Base-by-base conservation (phyloP, 2,113 vertebrate genomes). In the Vombatus ursinus region DNA sequence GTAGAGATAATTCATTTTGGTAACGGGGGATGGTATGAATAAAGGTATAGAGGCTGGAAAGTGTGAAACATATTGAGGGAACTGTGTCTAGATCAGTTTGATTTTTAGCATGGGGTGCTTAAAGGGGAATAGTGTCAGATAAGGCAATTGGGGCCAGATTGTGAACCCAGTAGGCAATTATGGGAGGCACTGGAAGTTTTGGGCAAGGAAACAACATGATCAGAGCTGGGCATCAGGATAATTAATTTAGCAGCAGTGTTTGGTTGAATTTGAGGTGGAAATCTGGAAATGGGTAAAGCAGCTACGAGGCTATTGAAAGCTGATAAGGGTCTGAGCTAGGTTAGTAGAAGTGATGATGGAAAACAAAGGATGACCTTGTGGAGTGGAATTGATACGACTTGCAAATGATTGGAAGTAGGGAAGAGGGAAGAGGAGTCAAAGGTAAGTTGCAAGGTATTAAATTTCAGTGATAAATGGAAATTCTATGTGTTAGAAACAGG, bases 161-260 rank as follows among this genome's bases (percentile, higher is more conserved):
- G 68, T 77, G 37, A 77, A 77, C 68, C 68, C 68, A 44, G 68
- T 84, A 84, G 68, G 68, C 37, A 84, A 84, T 84, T 84, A 84
- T 44, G n/a, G 22, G 68, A 84, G 7, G n/a, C 37, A 8, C 37
- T 84, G n/a, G n/a, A 84, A 84, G 68, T 84, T 84, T 84, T 44
- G 68, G 68, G n/a, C 68, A 84, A 84, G 68, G 68, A 84, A 84
- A 84, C 68, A 44, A 84, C 68, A 84, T 84, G 16, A 84, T 84
- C 19, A 84, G n/a, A 44, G 7, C 37, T 44, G 68, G n/a, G 68
- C 19, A 84, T 84, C n/a, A 84, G 68, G 68, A 84, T 84, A 84
- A 84, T 84, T 84, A 84, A 84, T 84, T 84, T 84, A 84, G 68
- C 68, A 84, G 68, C 68, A 84, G 68, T 84, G 68, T 84, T 84